A percentile compares a stretch with the other conserved stretches of the same genome.
Evolutionary conservation across 1,140 invertebrate species (phyloP).

Genomic region (Drosophila persimilis): DNA sequence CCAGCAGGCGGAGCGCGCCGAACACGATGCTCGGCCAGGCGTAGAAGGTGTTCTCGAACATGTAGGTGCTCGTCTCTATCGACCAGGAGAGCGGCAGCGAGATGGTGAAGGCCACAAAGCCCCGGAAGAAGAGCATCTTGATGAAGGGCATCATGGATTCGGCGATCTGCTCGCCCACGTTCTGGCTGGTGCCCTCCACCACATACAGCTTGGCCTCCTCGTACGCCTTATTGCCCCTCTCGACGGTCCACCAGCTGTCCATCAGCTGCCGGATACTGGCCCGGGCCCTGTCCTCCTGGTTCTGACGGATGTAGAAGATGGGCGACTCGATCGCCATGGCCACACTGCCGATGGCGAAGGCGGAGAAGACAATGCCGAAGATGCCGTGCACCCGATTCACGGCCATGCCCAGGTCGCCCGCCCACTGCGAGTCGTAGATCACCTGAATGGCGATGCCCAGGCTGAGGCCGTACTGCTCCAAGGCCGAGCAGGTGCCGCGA

Average conservation of each 20-base stretch:
- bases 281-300: constrained; percentile 56
- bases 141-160: constrained; percentile 52
- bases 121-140: constrained; percentile 58
- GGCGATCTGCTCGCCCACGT: constrained; percentile 25
- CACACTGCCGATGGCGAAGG: constrained; percentile 21
- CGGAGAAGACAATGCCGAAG: constrained; percentile 58
- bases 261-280: constrained; percentile 31
- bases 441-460: constrained; percentile 65
- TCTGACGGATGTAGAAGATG: constrained; percentile 53
- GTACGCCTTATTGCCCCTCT: constrained; percentile 27
- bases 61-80: constrained; percentile 6
- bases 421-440: constrained; percentile 53
- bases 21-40: constrained; percentile 49
- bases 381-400: constrained; percentile 64
- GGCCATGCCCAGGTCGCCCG: not conserved
- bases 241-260: constrained; percentile 4
- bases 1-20: constrained; percentile 50
- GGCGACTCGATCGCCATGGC: constrained; percentile 55
- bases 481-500: constrained; percentile 52
- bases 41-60: not conserved
- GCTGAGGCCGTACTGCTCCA: constrained; percentile 62
- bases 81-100: constrained; percentile 51
- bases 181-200: constrained; percentile 32
- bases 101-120: constrained; percentile 68
- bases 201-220: constrained; percentile 62